Percentiles rank a stretch among this genome's conserved stretches.
phyloP scores from a whole-genome alignment of 2,888 invertebrate species.

The Cordylochernes scorpioides region DNA sequence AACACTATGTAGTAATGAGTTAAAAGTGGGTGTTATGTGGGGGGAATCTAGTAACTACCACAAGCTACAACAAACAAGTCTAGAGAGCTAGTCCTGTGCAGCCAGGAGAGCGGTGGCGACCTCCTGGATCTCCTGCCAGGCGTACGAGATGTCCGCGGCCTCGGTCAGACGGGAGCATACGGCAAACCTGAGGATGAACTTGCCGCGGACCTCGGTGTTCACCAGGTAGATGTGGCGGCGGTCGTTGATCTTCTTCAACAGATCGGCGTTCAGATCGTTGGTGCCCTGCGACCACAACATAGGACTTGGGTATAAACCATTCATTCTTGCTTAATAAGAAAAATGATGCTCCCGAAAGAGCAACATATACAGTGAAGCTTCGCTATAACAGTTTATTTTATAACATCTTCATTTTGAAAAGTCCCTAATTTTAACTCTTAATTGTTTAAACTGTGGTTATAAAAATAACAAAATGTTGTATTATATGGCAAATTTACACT shows the following conservation, averaged over 20 bases:
- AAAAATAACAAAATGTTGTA: too few species aligned
- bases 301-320: neutral
- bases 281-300: constrained; percentile 28
- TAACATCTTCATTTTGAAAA: neutral
- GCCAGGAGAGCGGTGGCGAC: constrained; percentile 1
- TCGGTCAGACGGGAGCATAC: constrained; percentile 62
- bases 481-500: too few species aligned
- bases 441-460: too few species aligned
- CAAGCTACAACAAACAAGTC: too few species aligned
- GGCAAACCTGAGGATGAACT: constrained; percentile 47
- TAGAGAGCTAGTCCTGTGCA: too few species aligned
- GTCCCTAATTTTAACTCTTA: too few species aligned
- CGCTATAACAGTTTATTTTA: neutral
- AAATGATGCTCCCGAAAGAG: too few species aligned
- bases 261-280: constrained; percentile 51
- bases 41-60: too few species aligned
- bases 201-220: constrained; percentile 56
- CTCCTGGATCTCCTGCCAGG: constrained; percentile 54
- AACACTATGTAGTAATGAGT: too few species aligned
- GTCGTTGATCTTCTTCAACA: constrained; percentile 58
- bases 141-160: constrained; percentile 47
- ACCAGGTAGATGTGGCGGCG: constrained; percentile 52
- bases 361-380: too few species aligned
- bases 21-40: too few species aligned
- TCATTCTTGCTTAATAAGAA: too few species aligned